Conservation (phyloP, 30 jellyfish, hydroid and myxozoan genomes). For the Hydractinia symbiolongicarpus region DNA sequence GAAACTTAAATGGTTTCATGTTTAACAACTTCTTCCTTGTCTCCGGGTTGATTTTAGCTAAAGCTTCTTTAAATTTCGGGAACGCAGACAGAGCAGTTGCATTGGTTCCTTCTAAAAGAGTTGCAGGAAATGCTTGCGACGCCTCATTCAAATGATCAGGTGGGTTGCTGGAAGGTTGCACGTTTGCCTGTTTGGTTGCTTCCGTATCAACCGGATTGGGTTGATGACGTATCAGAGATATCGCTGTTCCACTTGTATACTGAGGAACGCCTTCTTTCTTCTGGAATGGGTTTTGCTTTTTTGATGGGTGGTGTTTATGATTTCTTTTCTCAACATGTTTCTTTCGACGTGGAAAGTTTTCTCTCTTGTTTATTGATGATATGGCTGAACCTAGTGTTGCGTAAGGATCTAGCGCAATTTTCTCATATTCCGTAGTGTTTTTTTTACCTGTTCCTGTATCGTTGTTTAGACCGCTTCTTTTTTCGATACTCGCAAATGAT, state of each 20-base stretch:
- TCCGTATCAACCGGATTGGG: background rate
- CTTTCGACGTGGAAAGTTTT: slow-evolving; percentile 12
- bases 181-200: slow-evolving; percentile 11
- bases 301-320: background rate
- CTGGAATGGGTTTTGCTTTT: background rate
- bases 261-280: slow-evolving; percentile 22
- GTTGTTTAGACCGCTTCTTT: slow-evolving; percentile 37
- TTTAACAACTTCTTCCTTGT: slow-evolving; percentile 15
- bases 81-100: slow-evolving; percentile 22
- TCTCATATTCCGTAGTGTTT: slow-evolving; percentile 25
- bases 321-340: background rate
- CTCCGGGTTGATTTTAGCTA: slow-evolving; percentile 34
- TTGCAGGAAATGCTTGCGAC: background rate
- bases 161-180: background rate
- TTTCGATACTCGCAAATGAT: slow-evolving; percentile 24
- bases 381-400: slow-evolving; percentile 35
- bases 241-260: background rate
- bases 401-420: slow-evolving; percentile 34
- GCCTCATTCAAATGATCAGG: background rate
- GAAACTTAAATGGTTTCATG: slow-evolving; percentile 29
- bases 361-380: slow-evolving; percentile 21
- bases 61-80: slow-evolving; percentile 37
- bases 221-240: slow-evolving; percentile 16
- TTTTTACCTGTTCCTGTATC: slow-evolving; percentile 32
- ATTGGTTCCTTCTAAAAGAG: slow-evolving; percentile 4